Percentiles rank a stretch among this genome's conserved stretches.
phyloP scores from a whole-genome alignment of 2,888 invertebrate genomes.

The Cerastis leucographa region DNA sequence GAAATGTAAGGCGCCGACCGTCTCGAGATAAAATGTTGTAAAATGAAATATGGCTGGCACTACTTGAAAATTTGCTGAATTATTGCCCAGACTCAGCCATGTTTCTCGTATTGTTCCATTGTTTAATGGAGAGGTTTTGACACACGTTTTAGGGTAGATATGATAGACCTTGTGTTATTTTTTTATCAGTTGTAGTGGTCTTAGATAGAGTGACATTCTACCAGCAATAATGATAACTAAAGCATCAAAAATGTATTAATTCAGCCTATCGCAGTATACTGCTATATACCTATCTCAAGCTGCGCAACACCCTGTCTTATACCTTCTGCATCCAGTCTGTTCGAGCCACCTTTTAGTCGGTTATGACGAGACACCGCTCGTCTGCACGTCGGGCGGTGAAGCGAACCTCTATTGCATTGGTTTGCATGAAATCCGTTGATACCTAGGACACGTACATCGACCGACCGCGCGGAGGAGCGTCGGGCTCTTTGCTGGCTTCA shows the following conservation, averaged over 20 bases:
- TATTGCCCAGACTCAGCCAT: conserved; percentile 78
- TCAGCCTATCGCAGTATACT: not conserved
- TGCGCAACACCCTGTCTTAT: not conserved
- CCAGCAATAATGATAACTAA: not conserved
- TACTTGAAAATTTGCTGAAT: conserved; percentile 78
- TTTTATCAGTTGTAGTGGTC: not conserved
- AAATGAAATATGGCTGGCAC: conserved; percentile 83
- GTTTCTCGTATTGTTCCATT: conserved; percentile 74
- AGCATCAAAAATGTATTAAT: not conserved
- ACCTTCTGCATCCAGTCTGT: not conserved
- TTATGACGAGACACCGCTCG: not conserved
- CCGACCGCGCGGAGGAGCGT: too few species aligned
- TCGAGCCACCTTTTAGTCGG: not conserved
- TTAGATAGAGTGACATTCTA: not conserved
- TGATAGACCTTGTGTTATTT: not conserved
- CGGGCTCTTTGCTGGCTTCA: too few species aligned
- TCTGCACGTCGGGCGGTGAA: not conserved
- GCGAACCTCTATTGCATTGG: too few species aligned
- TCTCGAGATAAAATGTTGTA: conserved; percentile 83
- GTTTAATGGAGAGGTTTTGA: conserved; percentile 65
- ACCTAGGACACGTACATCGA: too few species aligned
- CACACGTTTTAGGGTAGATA: conserved; percentile 16
- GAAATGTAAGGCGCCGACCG: conserved; percentile 83
- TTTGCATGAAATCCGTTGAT: too few species aligned
- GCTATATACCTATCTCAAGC: not conserved